Percentiles rank a stretch among this genome's conserved stretches.
Evolutionary conservation across 2,888 invertebrate genomes (phyloP).

Genomic region (Dorcus parallelipipedus): DNA sequence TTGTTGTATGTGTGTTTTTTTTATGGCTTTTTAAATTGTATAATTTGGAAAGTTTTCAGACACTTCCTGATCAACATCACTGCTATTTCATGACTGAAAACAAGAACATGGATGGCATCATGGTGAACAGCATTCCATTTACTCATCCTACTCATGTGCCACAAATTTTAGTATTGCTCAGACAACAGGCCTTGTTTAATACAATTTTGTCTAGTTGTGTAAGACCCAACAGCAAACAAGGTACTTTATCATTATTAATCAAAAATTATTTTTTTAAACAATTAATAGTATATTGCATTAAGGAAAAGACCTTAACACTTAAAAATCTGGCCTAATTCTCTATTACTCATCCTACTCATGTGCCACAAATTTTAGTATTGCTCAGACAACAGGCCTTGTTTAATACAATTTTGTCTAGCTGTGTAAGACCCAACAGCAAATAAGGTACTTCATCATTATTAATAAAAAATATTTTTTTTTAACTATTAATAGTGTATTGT

Average conservation of each 20-base stretch:
- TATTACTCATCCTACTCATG: slow-evolving; percentile 89
- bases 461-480: neutral
- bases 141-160: slow-evolving; percentile 92
- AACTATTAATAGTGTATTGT: neutral
- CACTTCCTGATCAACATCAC: slow-evolving; percentile 88
- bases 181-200: slow-evolving; percentile 91
- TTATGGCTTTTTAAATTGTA: neutral
- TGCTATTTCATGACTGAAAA: slow-evolving; percentile 91
- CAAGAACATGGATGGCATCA: slow-evolving; percentile 69
- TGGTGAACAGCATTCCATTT: slow-evolving; percentile 82
- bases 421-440: slow-evolving; percentile 77
- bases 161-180: slow-evolving; percentile 75
- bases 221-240: slow-evolving; percentile 74
- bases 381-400: slow-evolving; percentile 89
- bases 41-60: slow-evolving; percentile 54
- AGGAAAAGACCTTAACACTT: no score
- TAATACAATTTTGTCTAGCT: slow-evolving; percentile 84
- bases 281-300: neutral
- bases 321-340: no score
- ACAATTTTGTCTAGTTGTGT: slow-evolving; percentile 86
- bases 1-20: slow-evolving; percentile 64
- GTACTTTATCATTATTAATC: slow-evolving; percentile 46
- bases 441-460: slow-evolving; percentile 57
- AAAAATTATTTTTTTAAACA: neutral
- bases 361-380: slow-evolving; percentile 79